phyloP scores from a whole-genome alignment of 2,113 vertebrate species.

The Mugil cephalus region DNA sequence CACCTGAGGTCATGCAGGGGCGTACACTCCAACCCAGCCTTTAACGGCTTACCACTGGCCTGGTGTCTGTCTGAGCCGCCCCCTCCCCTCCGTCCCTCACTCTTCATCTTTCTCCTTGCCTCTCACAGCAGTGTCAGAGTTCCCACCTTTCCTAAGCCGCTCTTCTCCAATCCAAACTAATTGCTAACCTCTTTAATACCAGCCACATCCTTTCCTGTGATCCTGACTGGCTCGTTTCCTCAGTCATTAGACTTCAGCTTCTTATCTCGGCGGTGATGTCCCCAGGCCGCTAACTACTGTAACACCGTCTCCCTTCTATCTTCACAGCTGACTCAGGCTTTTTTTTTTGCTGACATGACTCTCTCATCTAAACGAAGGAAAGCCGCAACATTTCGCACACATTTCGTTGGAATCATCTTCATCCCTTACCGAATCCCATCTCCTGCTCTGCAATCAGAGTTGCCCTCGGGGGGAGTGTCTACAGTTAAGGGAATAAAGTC shows the following conservation, averaged over 20 bases:
- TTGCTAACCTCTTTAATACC: conserved; percentile 72
- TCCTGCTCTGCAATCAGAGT: conserved; percentile 39
- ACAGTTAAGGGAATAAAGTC: conserved; percentile 50
- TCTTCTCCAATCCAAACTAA: conserved; percentile 70
- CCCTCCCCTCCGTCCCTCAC: conserved; percentile 26
- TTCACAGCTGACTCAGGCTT: conserved; percentile 47
- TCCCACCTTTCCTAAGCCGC: conserved; percentile 71
- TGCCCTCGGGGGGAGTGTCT: conserved; percentile 55
- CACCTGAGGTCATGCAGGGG: conserved; percentile 67
- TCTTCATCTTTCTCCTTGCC: conserved; percentile 40
- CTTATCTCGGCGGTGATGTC: conserved; percentile 68
- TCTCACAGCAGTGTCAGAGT: conserved; percentile 48
- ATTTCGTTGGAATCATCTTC: conserved; percentile 50
- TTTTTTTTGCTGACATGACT: conserved; percentile 39
- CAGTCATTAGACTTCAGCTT: conserved; percentile 64
- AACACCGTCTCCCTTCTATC: conserved; percentile 47
- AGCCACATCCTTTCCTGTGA: conserved; percentile 78
- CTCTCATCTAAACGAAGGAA: conserved; percentile 44
- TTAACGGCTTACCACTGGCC: conserved; percentile 70
- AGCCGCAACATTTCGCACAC: conserved; percentile 32
- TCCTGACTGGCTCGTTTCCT: conserved; percentile 76
- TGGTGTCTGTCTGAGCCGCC: conserved; percentile 58
- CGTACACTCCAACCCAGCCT: conserved; percentile 44
- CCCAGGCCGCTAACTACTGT: conserved; percentile 56
- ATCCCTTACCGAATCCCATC: conserved; percentile 29